phyloP scores from a whole-genome alignment of 2,113 vertebrate species.

The Ptychochromis oligacanthus region DNA sequence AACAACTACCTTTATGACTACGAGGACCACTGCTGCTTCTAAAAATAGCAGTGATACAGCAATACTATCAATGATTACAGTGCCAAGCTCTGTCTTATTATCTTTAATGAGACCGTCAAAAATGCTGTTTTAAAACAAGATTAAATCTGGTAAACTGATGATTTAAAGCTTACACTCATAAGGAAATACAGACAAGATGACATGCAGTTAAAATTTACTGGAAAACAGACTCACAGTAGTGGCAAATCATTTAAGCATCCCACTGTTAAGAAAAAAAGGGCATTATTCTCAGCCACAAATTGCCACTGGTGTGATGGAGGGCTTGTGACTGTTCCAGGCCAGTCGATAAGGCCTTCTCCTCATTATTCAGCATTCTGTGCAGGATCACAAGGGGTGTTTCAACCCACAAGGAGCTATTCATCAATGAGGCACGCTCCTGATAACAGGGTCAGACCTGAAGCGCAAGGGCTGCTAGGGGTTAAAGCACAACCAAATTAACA shows the following conservation, averaged over 20 bases:
- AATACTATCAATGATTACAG: background rate
- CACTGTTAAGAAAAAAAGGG: slow-evolving; percentile 22
- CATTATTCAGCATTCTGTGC: slow-evolving; percentile 64
- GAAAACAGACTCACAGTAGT: background rate
- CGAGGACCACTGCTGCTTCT: slow-evolving; percentile 18
- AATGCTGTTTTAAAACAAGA: background rate
- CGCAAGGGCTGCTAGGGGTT: slow-evolving; percentile 31
- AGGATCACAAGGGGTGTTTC: slow-evolving; percentile 27
- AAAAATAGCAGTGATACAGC: slow-evolving; percentile 38
- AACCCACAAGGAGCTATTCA: slow-evolving; percentile 29
- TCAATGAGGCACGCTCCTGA: slow-evolving; percentile 48
- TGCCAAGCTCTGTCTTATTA: background rate
- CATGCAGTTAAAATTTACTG: background rate
- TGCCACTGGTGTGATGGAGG: slow-evolving; percentile 16
- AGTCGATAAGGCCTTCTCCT: slow-evolving; percentile 39
- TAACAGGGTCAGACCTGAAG: slow-evolving; percentile 43
- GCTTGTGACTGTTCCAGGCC: slow-evolving; percentile 38
- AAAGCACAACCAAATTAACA: slow-evolving; percentile 24
- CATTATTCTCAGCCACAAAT: slow-evolving; percentile 21
- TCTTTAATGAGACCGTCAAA: background rate
- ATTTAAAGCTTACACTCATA: background rate
- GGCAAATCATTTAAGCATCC: slow-evolving; percentile 5
- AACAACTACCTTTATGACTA: background rate
- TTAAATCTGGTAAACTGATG: background rate
- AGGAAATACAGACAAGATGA: background rate